phyloP scores from a whole-genome alignment of 2,888 invertebrate species.

The Cremastobaeus sp. region DNA sequence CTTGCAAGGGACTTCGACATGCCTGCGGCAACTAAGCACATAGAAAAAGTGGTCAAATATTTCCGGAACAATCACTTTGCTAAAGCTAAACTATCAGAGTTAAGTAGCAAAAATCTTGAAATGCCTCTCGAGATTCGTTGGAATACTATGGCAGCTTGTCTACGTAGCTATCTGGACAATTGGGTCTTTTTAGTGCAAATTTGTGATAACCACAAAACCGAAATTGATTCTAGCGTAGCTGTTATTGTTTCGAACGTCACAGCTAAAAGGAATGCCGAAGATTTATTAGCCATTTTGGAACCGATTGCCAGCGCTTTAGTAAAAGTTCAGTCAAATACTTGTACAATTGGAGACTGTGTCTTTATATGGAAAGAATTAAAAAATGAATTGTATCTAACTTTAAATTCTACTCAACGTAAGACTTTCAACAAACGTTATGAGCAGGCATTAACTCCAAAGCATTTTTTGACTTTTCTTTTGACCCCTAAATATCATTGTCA shows the following conservation, averaged over 20 bases:
- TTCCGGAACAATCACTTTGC: constrained; percentile 23
- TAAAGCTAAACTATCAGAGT: constrained; percentile 2
- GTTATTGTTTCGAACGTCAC: neutral
- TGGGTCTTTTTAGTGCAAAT: neutral
- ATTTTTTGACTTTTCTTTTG: constrained; percentile 5
- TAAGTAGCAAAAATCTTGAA: neutral
- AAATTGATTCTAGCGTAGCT: neutral
- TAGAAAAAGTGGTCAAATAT: constrained; percentile 12
- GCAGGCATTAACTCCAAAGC: neutral
- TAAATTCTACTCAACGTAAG: constrained; percentile 10
- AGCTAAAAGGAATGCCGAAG: neutral
- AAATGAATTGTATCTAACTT: neutral
- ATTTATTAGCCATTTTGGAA: neutral
- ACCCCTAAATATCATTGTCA: constrained; percentile 7
- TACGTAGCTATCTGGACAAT: neutral
- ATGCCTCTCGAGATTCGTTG: neutral
- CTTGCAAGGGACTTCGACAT: constrained; percentile 17
- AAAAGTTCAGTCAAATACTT: neutral
- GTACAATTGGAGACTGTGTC: neutral
- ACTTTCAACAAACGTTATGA: constrained; percentile 3
- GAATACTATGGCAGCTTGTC: constrained; percentile 1
- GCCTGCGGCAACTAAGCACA: constrained; percentile 4
- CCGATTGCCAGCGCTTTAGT: neutral
- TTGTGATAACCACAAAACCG: neutral
- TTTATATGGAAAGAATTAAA: constrained; percentile 6